Base-by-base conservation (phyloP, 2,113 vertebrate genomes). In the Sylvia atricapilla region DNA sequence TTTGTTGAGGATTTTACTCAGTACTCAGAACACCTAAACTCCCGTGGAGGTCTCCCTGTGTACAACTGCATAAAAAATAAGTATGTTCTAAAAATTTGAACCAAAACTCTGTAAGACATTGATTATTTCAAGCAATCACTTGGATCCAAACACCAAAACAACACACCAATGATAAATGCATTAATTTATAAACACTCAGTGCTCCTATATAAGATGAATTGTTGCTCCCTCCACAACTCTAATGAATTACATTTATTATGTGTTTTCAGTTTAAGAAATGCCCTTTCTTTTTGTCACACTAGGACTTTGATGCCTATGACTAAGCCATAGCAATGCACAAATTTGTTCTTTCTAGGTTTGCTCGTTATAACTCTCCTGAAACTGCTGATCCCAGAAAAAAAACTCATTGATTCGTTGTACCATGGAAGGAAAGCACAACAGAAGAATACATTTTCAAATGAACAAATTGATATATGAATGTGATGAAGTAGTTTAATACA, bases 141-240 rank as follows among this genome's bases (percentile, higher is more conserved):
- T 86, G 49, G 30, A 83, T 86, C 53, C 41, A 76, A 85, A 35
- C 31, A 75, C 25, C 47, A 68, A 85, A 84, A 66, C 27, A 79
- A 69, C 24, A 27, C 9, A 41, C n/a, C 22, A 80, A 66, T 87
- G 76, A 95, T 91, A 92, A 94, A 92, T 89, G 56, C 50, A 84
- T 77, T 90, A 62, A 87, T 95, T 84, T 92, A 74, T 68, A 94
- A 89, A 86, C 58, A 52, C 63, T 73, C 64, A 43, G 50, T n/a
- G n/a, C 5, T 89, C 23, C 50, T 53, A 25, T 15, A 44, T 5
- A 89, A 86, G 73, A 96, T 77, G 31, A 94, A 88, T 84, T 83
- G 30, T 92, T 69, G 59, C 39, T 80, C n/a, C 74, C 50, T 86
- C 22, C 17, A 21, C 14, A 55, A 28, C 25, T 73, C 35, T 72